These are phyloP conservation scores for Podiceps cristatus DNA, from an alignment of 2,113 vertebrate species.

Conservation along the genomic window DNA sequence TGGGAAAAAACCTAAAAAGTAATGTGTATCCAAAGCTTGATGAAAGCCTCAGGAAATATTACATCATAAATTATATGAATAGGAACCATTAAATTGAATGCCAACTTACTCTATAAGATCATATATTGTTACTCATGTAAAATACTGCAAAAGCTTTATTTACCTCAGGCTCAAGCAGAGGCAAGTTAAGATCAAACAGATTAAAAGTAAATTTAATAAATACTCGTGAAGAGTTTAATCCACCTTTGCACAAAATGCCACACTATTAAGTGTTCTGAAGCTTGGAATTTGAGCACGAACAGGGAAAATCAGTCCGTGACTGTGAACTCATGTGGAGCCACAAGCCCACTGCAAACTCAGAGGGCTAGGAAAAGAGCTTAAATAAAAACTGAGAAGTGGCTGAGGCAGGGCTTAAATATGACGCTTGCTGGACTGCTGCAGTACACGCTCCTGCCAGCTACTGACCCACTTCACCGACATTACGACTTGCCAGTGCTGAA, in stretches of 20 bases:
- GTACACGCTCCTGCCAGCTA: neutral
- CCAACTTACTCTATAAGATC: neutral
- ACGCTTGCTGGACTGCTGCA: neutral
- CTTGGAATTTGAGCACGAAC: neutral
- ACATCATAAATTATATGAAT: neutral
- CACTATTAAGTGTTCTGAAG: neutral
- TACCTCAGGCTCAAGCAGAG: neutral
- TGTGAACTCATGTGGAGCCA: neutral
- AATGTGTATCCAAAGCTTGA: neutral
- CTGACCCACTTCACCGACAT: too few species aligned
- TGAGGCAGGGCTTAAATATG: neutral
- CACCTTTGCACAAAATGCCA: neutral
- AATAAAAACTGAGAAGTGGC: neutral
- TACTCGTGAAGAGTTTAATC: neutral
- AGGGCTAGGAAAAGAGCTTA: neutral
- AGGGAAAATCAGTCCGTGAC: neutral
- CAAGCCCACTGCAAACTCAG: neutral
- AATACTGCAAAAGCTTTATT: neutral
- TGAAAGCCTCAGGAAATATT: neutral
- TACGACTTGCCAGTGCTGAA: neutral
- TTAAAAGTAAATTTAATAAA: slow-evolving; percentile 6
- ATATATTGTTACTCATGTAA: neutral
- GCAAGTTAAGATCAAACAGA: slow-evolving; percentile 12
- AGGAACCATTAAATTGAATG: neutral
- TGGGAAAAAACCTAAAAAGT: neutral